These are phyloP conservation scores for Plecturocebus donacophilus DNA, from an alignment of 2,113 vertebrate genomes.

Conservation along the genomic window DNA sequence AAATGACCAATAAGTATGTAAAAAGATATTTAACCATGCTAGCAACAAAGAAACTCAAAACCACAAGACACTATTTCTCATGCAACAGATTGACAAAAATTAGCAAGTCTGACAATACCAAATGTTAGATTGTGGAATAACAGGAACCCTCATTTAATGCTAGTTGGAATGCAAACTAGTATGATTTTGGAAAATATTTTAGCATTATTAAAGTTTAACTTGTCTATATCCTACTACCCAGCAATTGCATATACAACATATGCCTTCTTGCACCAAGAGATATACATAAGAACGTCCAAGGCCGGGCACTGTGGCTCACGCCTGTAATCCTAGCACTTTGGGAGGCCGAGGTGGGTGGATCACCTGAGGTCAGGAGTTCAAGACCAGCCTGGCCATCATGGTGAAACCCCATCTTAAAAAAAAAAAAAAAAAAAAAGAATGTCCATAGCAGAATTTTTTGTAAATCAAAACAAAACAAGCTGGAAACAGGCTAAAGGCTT, in stretches of 20 bases:
- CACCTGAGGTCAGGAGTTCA: too few relatives aligned
- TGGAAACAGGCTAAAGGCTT: neutral
- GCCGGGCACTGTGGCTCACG: too few relatives aligned
- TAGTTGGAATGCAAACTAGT: neutral
- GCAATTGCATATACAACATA: neutral
- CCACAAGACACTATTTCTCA: neutral
- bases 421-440: too few relatives aligned
- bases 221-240: neutral
- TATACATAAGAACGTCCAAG: neutral
- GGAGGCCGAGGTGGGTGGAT: too few relatives aligned
- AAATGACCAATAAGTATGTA: neutral
- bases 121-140: neutral
- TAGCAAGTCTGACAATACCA: neutral
- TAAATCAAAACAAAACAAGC: neutral
- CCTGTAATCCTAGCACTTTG: too few relatives aligned
- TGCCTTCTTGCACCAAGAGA: neutral
- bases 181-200: constrained; percentile 1
- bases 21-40: neutral
- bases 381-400: too few relatives aligned
- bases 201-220: constrained; percentile 5
- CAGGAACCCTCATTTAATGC: constrained; percentile 1
- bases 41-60: neutral
- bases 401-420: too few relatives aligned
- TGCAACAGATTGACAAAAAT: neutral
- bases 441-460: neutral